Evolutionary conservation across 2,113 vertebrate species (phyloP).

Genomic region (Rhinolophus sinicus): DNA sequence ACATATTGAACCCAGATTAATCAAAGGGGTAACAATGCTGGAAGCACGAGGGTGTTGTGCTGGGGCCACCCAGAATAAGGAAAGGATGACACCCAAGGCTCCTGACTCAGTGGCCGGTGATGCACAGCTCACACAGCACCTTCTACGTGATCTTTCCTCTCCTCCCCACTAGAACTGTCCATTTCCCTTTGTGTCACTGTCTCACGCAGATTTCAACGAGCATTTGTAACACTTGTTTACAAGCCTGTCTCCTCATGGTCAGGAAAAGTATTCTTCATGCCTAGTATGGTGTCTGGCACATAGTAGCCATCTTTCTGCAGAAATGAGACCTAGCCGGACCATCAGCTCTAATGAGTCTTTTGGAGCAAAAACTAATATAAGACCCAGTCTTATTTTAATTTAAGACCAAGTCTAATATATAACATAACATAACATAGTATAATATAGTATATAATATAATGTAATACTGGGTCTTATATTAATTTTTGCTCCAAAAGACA

Average conservation of each 20-base stretch:
- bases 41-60: background rate
- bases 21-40: constrained; percentile 13
- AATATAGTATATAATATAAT: no score
- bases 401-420: no score
- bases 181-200: background rate
- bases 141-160: background rate
- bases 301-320: no score
- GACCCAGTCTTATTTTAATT: no score
- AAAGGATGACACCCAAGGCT: background rate
- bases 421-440: no score
- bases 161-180: background rate
- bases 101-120: background rate
- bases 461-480: no score
- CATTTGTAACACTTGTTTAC: background rate
- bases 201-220: background rate
- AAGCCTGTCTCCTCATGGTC: background rate
- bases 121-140: no score
- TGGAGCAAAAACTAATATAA: no score
- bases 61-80: background rate
- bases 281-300: no score
- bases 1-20: constrained; percentile 40
- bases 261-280: background rate
- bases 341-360: no score
- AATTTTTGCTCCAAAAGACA: no score
- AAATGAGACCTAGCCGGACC: no score